phyloP scores from a whole-genome alignment of 1,140 invertebrate genomes.

The Cydia pomonella region DNA sequence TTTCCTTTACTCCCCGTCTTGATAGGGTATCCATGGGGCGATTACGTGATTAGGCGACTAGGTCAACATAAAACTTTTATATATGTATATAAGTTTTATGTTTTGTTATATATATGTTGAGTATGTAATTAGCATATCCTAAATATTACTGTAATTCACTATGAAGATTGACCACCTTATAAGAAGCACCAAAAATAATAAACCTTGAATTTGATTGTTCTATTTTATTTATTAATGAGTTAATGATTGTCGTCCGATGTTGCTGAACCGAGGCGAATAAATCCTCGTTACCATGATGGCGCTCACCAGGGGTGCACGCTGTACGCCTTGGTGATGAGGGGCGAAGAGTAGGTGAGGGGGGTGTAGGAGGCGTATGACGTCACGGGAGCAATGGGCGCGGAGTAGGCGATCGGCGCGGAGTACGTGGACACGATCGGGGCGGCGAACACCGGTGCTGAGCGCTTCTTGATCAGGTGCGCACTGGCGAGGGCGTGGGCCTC shows the following conservation, averaged over 20 bases:
- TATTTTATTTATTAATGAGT: constrained; percentile 52
- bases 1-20: too few relatives aligned
- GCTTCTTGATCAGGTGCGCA: constrained; percentile 60
- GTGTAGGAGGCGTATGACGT: constrained; percentile 48
- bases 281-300: constrained; percentile 52
- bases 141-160: too few relatives aligned
- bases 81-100: too few relatives aligned
- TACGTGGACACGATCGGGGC: constrained; percentile 50
- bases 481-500: constrained; percentile 68
- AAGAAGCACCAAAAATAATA: too few relatives aligned
- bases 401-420: constrained; percentile 47
- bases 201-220: constrained; percentile 7
- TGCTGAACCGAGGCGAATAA: constrained; percentile 53
- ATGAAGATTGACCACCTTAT: too few relatives aligned
- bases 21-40: too few relatives aligned
- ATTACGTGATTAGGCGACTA: too few relatives aligned
- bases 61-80: too few relatives aligned
- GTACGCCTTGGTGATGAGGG: constrained; percentile 54
- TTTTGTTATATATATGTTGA: too few relatives aligned
- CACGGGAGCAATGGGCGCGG: constrained; percentile 40
- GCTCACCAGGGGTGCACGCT: constrained; percentile 59
- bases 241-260: constrained; percentile 49
- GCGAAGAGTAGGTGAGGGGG: constrained; percentile 52
- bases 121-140: too few relatives aligned
- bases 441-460: constrained; percentile 54